Conservation (phyloP, 2,888 invertebrate species). For the Ferrisia virgata region DNA sequence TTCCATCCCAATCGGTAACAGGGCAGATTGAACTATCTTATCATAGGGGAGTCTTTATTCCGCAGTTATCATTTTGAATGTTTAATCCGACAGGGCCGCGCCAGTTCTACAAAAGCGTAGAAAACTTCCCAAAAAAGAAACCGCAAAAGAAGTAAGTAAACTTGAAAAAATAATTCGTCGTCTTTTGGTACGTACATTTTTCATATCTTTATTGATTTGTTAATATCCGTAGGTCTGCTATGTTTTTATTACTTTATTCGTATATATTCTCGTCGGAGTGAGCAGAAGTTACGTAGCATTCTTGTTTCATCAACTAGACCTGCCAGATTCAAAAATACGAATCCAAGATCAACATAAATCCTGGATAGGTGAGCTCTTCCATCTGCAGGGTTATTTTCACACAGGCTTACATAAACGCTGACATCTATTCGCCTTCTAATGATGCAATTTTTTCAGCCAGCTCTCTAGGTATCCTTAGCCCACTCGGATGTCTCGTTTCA, state of each 20-base stretch:
- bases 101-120: not conserved
- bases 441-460: not conserved
- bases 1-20: too few species aligned
- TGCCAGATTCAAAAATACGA: not conserved
- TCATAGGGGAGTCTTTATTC: too few species aligned
- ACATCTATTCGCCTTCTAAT: too few species aligned
- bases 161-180: not conserved
- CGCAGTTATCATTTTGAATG: too few species aligned
- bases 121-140: not conserved
- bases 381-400: too few species aligned
- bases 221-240: not conserved
- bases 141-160: not conserved
- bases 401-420: too few species aligned
- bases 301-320: not conserved
- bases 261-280: slow-evolving; percentile 4
- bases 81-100: not conserved
- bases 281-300: slow-evolving; percentile 25
- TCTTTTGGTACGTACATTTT: not conserved
- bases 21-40: too few species aligned
- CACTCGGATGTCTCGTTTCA: slow-evolving; percentile 19
- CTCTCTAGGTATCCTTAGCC: not conserved
- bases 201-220: not conserved
- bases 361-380: slow-evolving; percentile 7
- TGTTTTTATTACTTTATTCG: not conserved
- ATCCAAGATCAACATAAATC: not conserved